Base-by-base conservation (phyloP, 2,888 invertebrate species). In the Drosophila gaucha region DNA sequence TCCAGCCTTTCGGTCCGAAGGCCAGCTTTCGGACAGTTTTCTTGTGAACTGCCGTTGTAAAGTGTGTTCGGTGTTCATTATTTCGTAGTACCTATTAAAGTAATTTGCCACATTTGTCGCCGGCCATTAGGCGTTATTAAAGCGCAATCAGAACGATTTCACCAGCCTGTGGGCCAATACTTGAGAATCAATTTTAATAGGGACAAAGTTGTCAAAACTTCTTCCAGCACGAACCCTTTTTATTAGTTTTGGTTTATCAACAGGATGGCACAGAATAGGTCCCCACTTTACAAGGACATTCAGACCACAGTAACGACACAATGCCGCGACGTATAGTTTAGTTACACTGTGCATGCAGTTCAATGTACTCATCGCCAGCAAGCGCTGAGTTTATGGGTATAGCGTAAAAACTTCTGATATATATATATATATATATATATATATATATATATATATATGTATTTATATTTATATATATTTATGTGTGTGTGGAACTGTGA, bases 91-190 rank as follows among this genome's bases (percentile, higher is more conserved):
- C 44, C 84, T 68, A 79, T 85, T 85, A 74, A 80, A 80, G 79
- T 84, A 84, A 86, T 86, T 86, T 86, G 84, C 80, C 85, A 78
- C 84, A 84, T 84, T 85, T 80, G 86, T 86, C 79, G 86, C 74
- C 78, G 77, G 68, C 79, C 79, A 84, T 85, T 85, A 84, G 77
- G 77, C 60, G 73, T 84, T 79, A 84, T 85, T 86, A 84, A 86
- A 84, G 80, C 63, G 80, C 80, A 78, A 85, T 85, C 86, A 86
- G 76, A 64, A 56, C 33, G 59, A 50, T 67, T 74, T 41, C 26
- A 31, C 31, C 49, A 56, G 47, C 51, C 59, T 70, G 56, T 30
- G 44, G 47, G 38, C 39, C 75, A 43, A 67, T 58, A 59, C 76
- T 83, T 54, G 73, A 71, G 63, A 78, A 80, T 76, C 82, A 80